Conservation (phyloP, 2,113 vertebrate genomes). For the Tautogolabrus adspersus region DNA sequence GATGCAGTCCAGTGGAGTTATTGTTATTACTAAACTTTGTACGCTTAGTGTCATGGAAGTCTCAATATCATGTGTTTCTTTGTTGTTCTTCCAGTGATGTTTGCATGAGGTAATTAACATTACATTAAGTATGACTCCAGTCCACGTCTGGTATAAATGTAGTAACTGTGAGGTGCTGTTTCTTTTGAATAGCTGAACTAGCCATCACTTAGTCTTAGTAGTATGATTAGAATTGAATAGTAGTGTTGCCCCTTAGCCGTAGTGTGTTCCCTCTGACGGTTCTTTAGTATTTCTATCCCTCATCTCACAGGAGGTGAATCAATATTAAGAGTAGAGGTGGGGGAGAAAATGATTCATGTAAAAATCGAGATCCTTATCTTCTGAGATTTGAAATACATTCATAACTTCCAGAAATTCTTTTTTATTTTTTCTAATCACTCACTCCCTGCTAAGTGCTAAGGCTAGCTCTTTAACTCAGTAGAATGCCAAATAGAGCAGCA, state of each 20-base stretch:
- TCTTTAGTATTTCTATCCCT: background rate
- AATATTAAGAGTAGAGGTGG: too few relatives aligned
- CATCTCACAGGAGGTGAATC: background rate
- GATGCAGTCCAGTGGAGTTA: too few relatives aligned
- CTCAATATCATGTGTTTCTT: slow-evolving; percentile 10
- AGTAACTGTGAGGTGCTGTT: slow-evolving; percentile 5
- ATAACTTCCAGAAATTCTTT: too few relatives aligned
- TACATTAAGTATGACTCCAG: background rate
- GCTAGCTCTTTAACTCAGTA: too few relatives aligned
- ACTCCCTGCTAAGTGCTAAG: too few relatives aligned
- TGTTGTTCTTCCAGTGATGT: slow-evolving; percentile 60
- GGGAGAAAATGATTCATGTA: too few relatives aligned
- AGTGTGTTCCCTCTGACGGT: background rate
- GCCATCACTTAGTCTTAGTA: background rate
- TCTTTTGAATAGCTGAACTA: background rate
- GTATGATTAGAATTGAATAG: background rate
- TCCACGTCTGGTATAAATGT: slow-evolving; percentile 17
- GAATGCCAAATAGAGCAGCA: too few relatives aligned
- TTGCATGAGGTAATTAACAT: slow-evolving; percentile 59
- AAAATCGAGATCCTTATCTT: too few relatives aligned
- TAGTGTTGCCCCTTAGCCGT: background rate
- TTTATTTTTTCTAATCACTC: too few relatives aligned
- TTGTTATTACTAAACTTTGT: background rate
- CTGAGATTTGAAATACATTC: too few relatives aligned
- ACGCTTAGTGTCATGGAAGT: background rate